Conservation (phyloP, 2,797 vertebrate genomes). For the Eptatretus atami region DNA sequence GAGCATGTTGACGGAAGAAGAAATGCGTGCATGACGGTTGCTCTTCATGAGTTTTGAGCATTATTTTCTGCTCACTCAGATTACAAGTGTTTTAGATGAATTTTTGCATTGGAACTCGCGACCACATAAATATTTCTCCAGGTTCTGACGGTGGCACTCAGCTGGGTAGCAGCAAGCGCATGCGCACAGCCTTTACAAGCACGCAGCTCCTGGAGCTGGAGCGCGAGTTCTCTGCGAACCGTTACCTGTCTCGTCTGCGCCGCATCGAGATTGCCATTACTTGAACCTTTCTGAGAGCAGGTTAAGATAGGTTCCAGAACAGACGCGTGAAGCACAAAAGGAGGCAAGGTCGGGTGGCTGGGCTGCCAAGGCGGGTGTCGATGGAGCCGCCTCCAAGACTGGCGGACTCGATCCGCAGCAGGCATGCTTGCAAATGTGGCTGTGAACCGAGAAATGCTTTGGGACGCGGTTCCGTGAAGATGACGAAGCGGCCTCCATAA, state of each 20-base stretch:
- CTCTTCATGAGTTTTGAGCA: too few relatives aligned
- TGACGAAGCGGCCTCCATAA: too few relatives aligned
- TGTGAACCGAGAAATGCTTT: too few relatives aligned
- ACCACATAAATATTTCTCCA: slow-evolving; percentile 5
- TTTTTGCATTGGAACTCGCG: too few relatives aligned
- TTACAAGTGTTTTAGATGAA: too few relatives aligned
- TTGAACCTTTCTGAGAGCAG: slow-evolving; percentile 1
- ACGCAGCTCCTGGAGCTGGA: slow-evolving; percentile 88
- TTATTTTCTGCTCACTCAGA: too few relatives aligned
- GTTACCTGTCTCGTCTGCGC: slow-evolving; percentile 74
- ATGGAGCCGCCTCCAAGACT: not conserved
- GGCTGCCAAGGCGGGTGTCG: slow-evolving; percentile 14
- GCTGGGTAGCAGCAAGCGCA: slow-evolving; percentile 49
- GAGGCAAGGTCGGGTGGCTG: slow-evolving; percentile 29
- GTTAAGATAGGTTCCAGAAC: slow-evolving; percentile 39
- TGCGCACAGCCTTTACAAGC: slow-evolving; percentile 93
- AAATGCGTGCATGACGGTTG: too few relatives aligned
- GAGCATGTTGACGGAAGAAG: too few relatives aligned
- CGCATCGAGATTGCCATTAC: slow-evolving; percentile 86
- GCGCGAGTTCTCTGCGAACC: slow-evolving; percentile 81
- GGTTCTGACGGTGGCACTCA: slow-evolving; percentile 38
- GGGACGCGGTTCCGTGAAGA: too few relatives aligned
- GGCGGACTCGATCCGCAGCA: too few relatives aligned
- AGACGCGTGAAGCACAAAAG: slow-evolving; percentile 93
- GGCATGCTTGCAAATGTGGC: too few relatives aligned